Evolutionary conservation across 2,797 vertebrate genomes (phyloP), one percentile per base, ranked within the genome.

Genomic region (Rhinichthys osculus): DNA sequence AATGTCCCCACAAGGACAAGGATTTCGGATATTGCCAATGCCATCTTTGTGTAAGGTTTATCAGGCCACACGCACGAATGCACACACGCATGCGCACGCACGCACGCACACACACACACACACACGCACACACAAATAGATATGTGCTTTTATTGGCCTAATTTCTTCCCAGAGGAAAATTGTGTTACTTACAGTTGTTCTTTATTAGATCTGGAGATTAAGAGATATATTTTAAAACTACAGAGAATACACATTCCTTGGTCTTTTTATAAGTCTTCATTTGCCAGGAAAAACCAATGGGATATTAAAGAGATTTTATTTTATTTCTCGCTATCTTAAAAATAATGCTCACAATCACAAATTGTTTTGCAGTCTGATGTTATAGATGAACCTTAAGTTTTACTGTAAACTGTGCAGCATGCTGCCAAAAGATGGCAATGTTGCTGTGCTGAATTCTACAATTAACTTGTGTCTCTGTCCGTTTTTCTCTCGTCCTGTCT

Each of bases 371-470:
- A 59, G 16, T 57, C 17, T 54, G 19, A 17, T 50, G 13, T 27
- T 33, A 52, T 4, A 16, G 21, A 52, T 35, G 0, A 79, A 5
- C 59, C 16, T 11, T 10, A 78, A 21, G 14, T 80, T 72, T 84
- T 8, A 52, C 21, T 74, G 33, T 78, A 42, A 80, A 85, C 82
- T 86, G 90, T 95, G 92, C 92, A 91, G 91, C 72, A 79, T 90
- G 86, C 93, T 92, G 89, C 95, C 95, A 96, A 95, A 95, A 96
- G 95, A 95, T 95, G 95, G 95, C 95, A 96, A 94, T 96, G 95
- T 96, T 96, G 95, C 94, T 94, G 93, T 95, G 90, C 93, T 93
- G 93, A 95, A 95, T 94, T 93, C 86, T 87, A 93, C 42, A 94
- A 91, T 91, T 90, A 91, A 90, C 79, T 89, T 91, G 57, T 88